Evolutionary conservation across 2,113 vertebrate species (phyloP).

Genomic region (Aptenodytes patagonicus): DNA sequence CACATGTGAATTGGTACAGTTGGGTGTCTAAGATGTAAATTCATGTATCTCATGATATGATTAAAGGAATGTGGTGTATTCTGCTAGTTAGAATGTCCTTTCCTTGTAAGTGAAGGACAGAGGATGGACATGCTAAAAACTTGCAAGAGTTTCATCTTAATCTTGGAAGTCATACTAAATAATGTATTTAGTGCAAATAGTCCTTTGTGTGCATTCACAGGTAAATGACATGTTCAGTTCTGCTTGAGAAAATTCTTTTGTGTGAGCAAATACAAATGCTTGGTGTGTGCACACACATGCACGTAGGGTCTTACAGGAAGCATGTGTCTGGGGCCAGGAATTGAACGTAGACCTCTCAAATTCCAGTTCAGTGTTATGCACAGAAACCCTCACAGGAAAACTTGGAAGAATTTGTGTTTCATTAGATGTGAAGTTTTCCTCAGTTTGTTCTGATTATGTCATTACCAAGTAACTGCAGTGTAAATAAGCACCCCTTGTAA

Average conservation of each 20-base stretch:
- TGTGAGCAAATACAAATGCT: not conserved
- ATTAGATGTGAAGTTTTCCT: not conserved
- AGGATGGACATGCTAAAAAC: not conserved
- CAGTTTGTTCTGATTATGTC: conserved; percentile 15
- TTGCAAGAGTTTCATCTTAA: not conserved
- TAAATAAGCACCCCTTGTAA: conserved; percentile 4
- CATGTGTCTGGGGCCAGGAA: not conserved
- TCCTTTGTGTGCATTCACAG: not conserved
- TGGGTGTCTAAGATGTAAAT: not conserved
- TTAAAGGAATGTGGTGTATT: not conserved
- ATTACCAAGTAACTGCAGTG: conserved; percentile 3
- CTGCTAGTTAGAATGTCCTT: not conserved
- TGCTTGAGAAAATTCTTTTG: not conserved
- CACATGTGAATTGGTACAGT: not conserved
- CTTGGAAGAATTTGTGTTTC: not conserved
- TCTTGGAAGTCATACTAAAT: not conserved
- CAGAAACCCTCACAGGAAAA: not conserved
- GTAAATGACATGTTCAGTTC: not conserved
- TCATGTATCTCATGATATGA: not conserved
- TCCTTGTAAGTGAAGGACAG: not conserved
- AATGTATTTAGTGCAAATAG: not conserved
- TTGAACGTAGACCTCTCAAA: not conserved
- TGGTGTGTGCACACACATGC: not conserved
- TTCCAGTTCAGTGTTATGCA: not conserved
- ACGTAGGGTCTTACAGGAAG: not conserved